phyloP scores from a whole-genome alignment of 2,888 invertebrate species.

The Dexiosoma caninum region DNA sequence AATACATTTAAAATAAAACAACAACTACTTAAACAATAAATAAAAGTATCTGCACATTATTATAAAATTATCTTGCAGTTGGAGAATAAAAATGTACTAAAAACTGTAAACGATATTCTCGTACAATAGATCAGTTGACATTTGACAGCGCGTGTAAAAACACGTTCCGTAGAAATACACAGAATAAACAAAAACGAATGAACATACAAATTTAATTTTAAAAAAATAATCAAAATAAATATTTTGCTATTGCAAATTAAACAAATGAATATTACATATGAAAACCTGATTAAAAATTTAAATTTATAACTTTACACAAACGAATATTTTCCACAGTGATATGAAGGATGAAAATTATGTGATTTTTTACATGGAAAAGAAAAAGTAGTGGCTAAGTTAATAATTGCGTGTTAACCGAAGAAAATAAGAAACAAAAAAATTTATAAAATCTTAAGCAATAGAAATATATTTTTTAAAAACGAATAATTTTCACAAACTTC shows the following conservation, averaged over 20 bases:
- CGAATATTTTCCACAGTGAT: background rate
- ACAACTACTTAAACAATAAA: slow-evolving; percentile 34
- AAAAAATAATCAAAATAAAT: slow-evolving; percentile 49
- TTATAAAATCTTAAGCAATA: too few species aligned
- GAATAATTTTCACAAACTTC: too few species aligned
- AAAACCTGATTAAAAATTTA: background rate
- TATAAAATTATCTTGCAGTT: slow-evolving; percentile 57
- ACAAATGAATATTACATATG: background rate
- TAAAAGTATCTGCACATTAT: slow-evolving; percentile 60
- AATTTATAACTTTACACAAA: background rate
- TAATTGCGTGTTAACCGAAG: too few species aligned
- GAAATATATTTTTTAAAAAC: too few species aligned
- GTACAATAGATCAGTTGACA: slow-evolving; percentile 77
- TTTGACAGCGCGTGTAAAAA: slow-evolving; percentile 73
- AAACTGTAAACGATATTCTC: slow-evolving; percentile 72
- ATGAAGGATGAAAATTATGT: too few species aligned
- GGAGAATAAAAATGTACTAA: slow-evolving; percentile 28
- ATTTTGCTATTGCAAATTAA: background rate
- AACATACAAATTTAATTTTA: slow-evolving; percentile 38
- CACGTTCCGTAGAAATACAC: slow-evolving; percentile 56
- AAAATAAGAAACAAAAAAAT: too few species aligned
- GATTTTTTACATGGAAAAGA: too few species aligned
- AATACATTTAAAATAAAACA: slow-evolving; percentile 33
- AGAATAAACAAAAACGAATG: slow-evolving; percentile 20
- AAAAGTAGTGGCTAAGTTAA: too few species aligned